Percentiles rank a stretch among this genome's conserved stretches.
phyloP scores from a whole-genome alignment of 1,140 invertebrate genomes.

The Nomia melanderi region DNA sequence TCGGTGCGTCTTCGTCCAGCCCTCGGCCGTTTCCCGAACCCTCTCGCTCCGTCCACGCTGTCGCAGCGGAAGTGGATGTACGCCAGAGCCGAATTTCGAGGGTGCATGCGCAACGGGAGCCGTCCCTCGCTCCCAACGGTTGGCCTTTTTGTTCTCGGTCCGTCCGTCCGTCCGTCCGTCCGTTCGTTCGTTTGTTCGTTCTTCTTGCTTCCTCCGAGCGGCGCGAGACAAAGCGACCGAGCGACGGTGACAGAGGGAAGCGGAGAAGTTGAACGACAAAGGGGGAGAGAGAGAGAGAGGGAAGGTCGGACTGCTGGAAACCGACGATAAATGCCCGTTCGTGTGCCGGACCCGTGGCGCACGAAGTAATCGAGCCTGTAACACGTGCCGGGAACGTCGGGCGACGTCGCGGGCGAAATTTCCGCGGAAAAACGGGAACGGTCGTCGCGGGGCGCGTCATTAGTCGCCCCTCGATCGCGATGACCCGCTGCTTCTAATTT shows the following conservation, averaged over 20 bases:
- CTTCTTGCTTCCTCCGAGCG: constrained; percentile 3
- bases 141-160: constrained; percentile 25
- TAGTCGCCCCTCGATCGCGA: not conserved
- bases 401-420: not conserved
- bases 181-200: constrained; percentile 18
- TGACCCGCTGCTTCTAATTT: not conserved
- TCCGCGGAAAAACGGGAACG: not conserved
- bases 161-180: constrained; percentile 18
- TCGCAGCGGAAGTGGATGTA: constrained; percentile 58
- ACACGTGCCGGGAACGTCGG: constrained; percentile 39
- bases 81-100: constrained; percentile 53
- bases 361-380: constrained; percentile 45
- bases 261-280: too few relatives aligned
- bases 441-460: not conserved
- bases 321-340: constrained; percentile 54
- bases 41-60: constrained; percentile 36
- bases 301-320: constrained; percentile 7
- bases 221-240: not conserved
- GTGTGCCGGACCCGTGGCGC: constrained; percentile 23
- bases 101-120: constrained; percentile 51
- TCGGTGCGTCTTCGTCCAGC: too few relatives aligned
- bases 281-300: not conserved
- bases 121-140: constrained; percentile 24
- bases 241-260: not conserved
- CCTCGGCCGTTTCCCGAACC: not conserved